These are phyloP conservation scores for human (Homo sapiens) DNA, from an alignment of 2,113 vertebrate species.

Conservation along the genomic window GRCh38 chr12:131968001-131968500, in stretches of 20 bases:
- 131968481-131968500: not conserved
- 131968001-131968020: not conserved
- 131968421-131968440: not conserved
- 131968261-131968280: not conserved
- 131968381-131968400: not conserved
- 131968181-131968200: not conserved
- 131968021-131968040: not conserved
- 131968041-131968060: not conserved
- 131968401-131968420: not conserved
- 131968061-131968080: not conserved
- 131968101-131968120: not conserved
- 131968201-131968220: not conserved
- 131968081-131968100: not conserved
- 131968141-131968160: not conserved
- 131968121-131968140: not conserved
- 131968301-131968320: rapidly evolving
- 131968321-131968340: not conserved
- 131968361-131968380: not conserved
- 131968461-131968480: not conserved
- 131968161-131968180: not conserved
- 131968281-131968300: not conserved
- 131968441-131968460: not conserved
- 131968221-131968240: not conserved
- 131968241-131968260: not conserved
- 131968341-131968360: not conserved